Evolutionary conservation across 2,797 vertebrate species (phyloP), one percentile per base, ranked within the genome.

Genomic region (Meda fulgida): DNA sequence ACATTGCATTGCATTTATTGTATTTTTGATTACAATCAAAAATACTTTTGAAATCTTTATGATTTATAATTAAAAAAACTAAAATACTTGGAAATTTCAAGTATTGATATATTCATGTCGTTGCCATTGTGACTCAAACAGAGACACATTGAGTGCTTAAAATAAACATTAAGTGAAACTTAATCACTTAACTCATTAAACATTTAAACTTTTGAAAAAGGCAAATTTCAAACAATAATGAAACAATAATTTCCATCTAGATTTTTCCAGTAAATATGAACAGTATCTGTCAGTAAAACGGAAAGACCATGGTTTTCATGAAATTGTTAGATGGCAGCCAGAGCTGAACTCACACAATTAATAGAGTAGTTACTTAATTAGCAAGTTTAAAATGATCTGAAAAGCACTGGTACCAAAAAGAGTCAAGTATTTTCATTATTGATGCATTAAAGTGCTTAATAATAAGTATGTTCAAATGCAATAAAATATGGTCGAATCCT

Each of bases 361-460:
- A 36, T 69, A 6, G 1, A 29, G 60, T 18, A 60, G 26, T 58
- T 71, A 58, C 11, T 58, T 71, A 5, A 53, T 23, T 53, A 36
- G 3, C 48, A 18, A n/a, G 7, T 38, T 58, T 38, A 81, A 60
- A 29, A 70, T 29, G 8, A 26, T 4, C 7, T 8, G 10, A 58
- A 38, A 11, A 65, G 19, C 29, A 48, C 1, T 36, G 13, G 38
- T 53, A 60, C 21, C 5, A 72, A 36, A 34, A 16, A 21, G 3
- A 8, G 2, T 14, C 46, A 53, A 21, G 7, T 19, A 43, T 78
- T 78, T 78, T 78, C n/a, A 26, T 60, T 29, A 43, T 19, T 60
- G 38, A 78, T 63, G 23, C 8, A 65, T 73, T 65, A 36, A 63
- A 83, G 70, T 63, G 70, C 70, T 60, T 36, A 40, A n/a, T 55